Base-by-base conservation (phyloP, 2,113 vertebrate genomes). In the Protomyctophum bolini region DNA sequence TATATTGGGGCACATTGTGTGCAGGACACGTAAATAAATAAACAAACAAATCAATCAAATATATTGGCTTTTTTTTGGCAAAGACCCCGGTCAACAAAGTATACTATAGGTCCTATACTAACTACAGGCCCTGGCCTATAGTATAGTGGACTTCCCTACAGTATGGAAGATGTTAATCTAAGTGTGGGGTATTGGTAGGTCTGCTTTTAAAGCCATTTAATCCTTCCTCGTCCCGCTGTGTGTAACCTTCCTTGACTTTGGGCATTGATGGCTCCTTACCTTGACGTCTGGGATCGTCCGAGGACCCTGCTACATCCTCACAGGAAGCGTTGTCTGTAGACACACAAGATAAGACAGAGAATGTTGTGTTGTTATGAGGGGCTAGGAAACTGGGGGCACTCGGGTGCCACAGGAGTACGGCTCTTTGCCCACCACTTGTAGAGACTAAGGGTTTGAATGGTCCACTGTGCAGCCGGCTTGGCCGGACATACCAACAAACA, bases 251-350 rank as follows among this genome's bases (percentile, higher is more conserved):
- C 7, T 29, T 48, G 49, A n/a, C 14, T 64, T 57, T 4, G 47
- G 2, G 68, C 51, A 56, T 0, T 46, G 15, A 14, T 15, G 14
- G 41, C 45, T 28, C 41, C 75, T 95, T 94, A 99, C 98, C 97
- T 90, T 96, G 95, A 91, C 91, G 89, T 90, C 93, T 95, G 73
- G 94, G 94, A 79, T 97, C 96, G 72, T 97, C 95, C 77, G 76
- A 91, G 88, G 93, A 95, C 82, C 90, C 93, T 68, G 92, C 92
- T 63, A 98, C 91, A 72, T 98, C 97, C 90, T 98, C 98, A 78
- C 95, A 96, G 71, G 96, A 98, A 60, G 91, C 92, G 14, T 95
- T 91, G 87, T 94, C 97, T 98, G 91, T 28, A 56, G 33, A 41
- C 33, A 41, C 1, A 41, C 2, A 41, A 41, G 33, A 41, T 41